These are phyloP conservation scores for Drosophila atripex DNA, from an alignment of 2,888 invertebrate genomes.

Conservation along the genomic window DNA sequence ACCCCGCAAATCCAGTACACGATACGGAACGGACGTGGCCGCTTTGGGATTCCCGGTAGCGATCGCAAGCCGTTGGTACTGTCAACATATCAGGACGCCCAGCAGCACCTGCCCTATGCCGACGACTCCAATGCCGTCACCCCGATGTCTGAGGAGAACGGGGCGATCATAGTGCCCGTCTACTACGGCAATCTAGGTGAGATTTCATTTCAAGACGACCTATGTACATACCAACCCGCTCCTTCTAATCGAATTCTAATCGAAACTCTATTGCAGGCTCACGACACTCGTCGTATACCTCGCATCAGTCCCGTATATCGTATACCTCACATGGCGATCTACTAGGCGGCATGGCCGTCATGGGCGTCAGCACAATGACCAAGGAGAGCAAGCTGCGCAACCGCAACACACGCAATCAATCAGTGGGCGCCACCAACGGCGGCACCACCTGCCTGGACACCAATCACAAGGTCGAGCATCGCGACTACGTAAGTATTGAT, in stretches of 20 bases:
- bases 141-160: slow-evolving; percentile 98
- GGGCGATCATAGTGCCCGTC: slow-evolving; percentile 96
- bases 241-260: no score
- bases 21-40: slow-evolving; percentile 91
- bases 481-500: slow-evolving; percentile 87
- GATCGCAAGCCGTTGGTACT: slow-evolving; percentile 97
- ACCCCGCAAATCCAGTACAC: slow-evolving; percentile 87
- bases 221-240: no score
- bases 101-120: slow-evolving; percentile 97
- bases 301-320: slow-evolving; percentile 95
- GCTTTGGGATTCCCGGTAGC: slow-evolving; percentile 91
- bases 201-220: background rate
- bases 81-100: slow-evolving; percentile 96
- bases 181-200: slow-evolving; percentile 93
- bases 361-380: slow-evolving; percentile 85
- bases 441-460: slow-evolving; percentile 86
- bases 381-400: slow-evolving; percentile 93
- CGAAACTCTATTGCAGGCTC: slow-evolving; percentile 86
- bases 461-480: slow-evolving; percentile 87
- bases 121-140: slow-evolving; percentile 99
- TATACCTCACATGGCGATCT: slow-evolving; percentile 97
- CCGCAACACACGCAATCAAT: slow-evolving; percentile 89
- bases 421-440: slow-evolving; percentile 86
- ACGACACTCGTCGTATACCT: slow-evolving; percentile 97
- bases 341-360: slow-evolving; percentile 88